phyloP scores from a whole-genome alignment of 2,113 vertebrate species.

The Ochotona princeps region DNA sequence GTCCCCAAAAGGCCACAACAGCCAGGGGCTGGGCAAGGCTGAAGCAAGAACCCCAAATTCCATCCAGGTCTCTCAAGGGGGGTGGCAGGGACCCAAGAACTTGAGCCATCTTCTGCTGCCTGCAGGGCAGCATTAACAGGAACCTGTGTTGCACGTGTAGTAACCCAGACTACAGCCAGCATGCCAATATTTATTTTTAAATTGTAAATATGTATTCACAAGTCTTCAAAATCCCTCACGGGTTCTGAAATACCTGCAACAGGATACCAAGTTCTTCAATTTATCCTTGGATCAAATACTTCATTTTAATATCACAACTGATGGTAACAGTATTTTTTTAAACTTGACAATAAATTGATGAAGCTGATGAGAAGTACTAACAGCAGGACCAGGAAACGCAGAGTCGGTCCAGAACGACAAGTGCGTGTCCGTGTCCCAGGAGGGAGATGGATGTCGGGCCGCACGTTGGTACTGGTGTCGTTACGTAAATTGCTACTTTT shows the following conservation, averaged over 20 bases:
- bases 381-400: conserved; percentile 59
- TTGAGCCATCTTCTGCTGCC: too few relatives aligned
- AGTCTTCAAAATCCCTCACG: conserved; percentile 26
- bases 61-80: too few relatives aligned
- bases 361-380: conserved; percentile 55
- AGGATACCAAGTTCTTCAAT: too few relatives aligned
- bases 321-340: neutral
- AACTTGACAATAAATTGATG: neutral
- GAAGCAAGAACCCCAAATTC: too few relatives aligned
- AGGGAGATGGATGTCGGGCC: conserved; percentile 68
- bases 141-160: too few relatives aligned
- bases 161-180: too few relatives aligned
- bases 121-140: too few relatives aligned
- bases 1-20: too few relatives aligned
- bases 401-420: conserved; percentile 67
- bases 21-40: too few relatives aligned
- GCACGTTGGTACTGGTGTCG: conserved; percentile 72
- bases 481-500: conserved; percentile 82
- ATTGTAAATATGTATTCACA: neutral
- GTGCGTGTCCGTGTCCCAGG: conserved; percentile 72
- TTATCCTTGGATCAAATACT: too few relatives aligned
- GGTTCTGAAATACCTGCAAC: neutral
- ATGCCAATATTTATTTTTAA: conserved; percentile 1
- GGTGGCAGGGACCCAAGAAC: too few relatives aligned
- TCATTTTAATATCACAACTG: conserved; percentile 33